A percentile compares a stretch with the other conserved stretches of the same genome.
Conservation (phyloP, 2,888 invertebrate genomes). For the Neelides folsomi region DNA sequence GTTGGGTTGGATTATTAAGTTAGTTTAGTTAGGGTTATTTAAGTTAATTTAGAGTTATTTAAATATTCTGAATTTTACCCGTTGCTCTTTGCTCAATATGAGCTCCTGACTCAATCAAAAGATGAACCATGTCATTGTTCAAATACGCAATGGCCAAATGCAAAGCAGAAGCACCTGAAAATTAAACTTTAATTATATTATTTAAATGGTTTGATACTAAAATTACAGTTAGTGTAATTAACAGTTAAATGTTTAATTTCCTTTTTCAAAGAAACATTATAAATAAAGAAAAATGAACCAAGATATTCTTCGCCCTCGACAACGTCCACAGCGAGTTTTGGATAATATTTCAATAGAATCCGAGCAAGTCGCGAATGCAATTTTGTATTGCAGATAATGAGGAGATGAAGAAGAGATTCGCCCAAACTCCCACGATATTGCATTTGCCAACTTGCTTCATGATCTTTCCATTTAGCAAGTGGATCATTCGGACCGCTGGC, state of each 20-base stretch:
- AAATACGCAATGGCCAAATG: constrained; percentile 94
- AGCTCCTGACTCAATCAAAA: constrained; percentile 82
- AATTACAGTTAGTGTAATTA: too few relatives aligned
- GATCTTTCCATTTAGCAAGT: constrained; percentile 72
- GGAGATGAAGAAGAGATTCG: constrained; percentile 83
- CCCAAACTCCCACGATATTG: constrained; percentile 79
- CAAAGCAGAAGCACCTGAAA: constrained; percentile 70
- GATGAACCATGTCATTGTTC: constrained; percentile 87
- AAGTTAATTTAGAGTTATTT: constrained; percentile 1
- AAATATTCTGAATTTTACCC: constrained; percentile 43
- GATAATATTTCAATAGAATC: constrained; percentile 77
- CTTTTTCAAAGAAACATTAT: too few relatives aligned
- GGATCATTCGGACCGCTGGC: constrained; percentile 77
- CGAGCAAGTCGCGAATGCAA: constrained; percentile 68
- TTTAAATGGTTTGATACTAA: too few relatives aligned
- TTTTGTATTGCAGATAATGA: constrained; percentile 87
- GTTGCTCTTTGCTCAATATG: constrained; percentile 84
- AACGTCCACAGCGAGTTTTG: constrained; percentile 77
- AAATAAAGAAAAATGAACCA: too few relatives aligned
- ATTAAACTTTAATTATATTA: too few relatives aligned
- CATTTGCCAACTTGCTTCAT: constrained; percentile 96
- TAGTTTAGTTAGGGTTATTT: too few relatives aligned
- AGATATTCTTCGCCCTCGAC: constrained; percentile 96
- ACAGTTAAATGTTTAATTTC: too few relatives aligned
- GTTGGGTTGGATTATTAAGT: too few relatives aligned